Evolutionary conservation across 2,888 invertebrate species (phyloP).

Genomic region (Pocota personata): DNA sequence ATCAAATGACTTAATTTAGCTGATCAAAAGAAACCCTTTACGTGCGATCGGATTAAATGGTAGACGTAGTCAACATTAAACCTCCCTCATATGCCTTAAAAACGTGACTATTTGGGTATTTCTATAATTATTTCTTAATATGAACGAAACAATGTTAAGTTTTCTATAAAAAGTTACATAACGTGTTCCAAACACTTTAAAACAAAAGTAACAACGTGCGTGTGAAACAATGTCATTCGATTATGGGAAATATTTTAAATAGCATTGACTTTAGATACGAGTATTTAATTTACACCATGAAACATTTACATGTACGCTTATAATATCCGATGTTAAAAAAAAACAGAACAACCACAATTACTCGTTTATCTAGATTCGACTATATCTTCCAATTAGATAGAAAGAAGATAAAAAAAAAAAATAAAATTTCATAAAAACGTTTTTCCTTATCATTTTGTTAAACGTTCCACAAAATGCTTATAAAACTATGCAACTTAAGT

Average conservation of each 20-base stretch:
- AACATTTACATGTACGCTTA: background rate
- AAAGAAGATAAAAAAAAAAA: background rate
- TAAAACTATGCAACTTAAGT: slow-evolving; percentile 54
- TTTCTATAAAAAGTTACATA: too few species aligned
- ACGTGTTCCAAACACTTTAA: too few species aligned
- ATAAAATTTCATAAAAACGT: slow-evolving; percentile 3
- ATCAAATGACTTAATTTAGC: too few species aligned
- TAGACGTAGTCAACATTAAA: too few species aligned
- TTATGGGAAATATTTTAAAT: background rate
- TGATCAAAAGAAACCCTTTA: too few species aligned
- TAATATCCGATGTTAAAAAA: background rate
- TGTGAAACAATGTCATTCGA: too few species aligned
- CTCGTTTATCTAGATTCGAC: background rate
- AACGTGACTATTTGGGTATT: too few species aligned
- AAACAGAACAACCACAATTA: background rate
- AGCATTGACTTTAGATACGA: background rate
- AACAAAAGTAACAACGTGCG: too few species aligned
- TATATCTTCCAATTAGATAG: background rate
- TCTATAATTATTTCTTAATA: too few species aligned
- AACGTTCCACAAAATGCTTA: slow-evolving; percentile 68
- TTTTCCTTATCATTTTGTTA: slow-evolving; percentile 58
- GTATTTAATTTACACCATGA: background rate
- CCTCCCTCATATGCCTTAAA: too few species aligned
- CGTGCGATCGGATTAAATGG: too few species aligned
- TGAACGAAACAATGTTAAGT: too few species aligned